A percentile compares a stretch with the other conserved stretches of the same genome.
Evolutionary conservation across 2,797 vertebrate species (phyloP).

Genomic region (Potorous gilbertii): DNA sequence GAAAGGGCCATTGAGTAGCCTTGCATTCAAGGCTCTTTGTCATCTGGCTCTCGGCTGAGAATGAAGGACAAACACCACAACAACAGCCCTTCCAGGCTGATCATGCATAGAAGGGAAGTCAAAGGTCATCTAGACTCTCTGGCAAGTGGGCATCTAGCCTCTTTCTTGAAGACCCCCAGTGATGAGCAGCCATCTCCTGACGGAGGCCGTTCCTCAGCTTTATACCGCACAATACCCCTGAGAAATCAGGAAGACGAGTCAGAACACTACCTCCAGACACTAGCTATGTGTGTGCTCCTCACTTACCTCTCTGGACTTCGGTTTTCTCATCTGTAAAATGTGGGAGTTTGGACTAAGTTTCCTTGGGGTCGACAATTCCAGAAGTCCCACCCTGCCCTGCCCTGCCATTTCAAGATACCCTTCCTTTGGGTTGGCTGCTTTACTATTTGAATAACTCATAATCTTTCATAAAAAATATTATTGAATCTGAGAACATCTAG

Average conservation of each 20-base stretch:
- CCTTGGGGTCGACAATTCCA: neutral
- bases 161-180: neutral
- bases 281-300: neutral
- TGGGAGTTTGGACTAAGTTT: neutral
- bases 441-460: constrained; percentile 15
- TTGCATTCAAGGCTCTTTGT: neutral
- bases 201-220: neutral
- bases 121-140: neutral
- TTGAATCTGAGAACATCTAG: constrained; percentile 44
- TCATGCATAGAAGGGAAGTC: neutral
- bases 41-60: neutral
- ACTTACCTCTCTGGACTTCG: neutral
- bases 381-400: neutral
- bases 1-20: neutral
- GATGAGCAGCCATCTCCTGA: neutral
- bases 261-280: neutral
- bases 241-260: neutral
- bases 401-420: neutral
- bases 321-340: neutral
- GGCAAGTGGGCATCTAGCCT: neutral
- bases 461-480: constrained; percentile 77
- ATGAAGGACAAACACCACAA: no score
- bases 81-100: neutral
- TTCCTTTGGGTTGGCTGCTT: constrained; percentile 37
- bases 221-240: neutral